phyloP scores from a whole-genome alignment of 30 jellyfish, hydroid and myxozoan genomes.

The Sanderia malayensis region DNA sequence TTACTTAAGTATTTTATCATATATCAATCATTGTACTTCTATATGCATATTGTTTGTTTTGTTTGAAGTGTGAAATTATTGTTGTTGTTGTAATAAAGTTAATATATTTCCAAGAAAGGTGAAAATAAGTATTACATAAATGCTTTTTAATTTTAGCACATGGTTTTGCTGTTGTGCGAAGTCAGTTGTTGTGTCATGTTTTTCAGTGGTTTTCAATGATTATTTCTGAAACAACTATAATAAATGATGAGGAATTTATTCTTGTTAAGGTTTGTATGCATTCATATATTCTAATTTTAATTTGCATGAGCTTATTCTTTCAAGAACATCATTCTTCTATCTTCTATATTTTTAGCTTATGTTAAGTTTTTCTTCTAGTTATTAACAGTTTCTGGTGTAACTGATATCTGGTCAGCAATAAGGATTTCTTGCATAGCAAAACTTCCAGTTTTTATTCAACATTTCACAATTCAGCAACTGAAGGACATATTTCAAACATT shows the following conservation, averaged over 20 bases:
- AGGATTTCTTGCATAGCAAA: conserved; percentile 58
- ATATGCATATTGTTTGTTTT: too few relatives aligned
- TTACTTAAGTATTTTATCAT: too few relatives aligned
- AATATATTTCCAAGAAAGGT: too few relatives aligned
- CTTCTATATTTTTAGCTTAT: neutral
- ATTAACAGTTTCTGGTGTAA: conserved; percentile 52
- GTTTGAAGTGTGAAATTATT: too few relatives aligned
- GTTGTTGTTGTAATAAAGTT: too few relatives aligned
- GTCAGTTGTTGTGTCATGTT: conserved; percentile 64
- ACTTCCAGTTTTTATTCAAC: conserved; percentile 37
- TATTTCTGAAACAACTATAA: conserved; percentile 9
- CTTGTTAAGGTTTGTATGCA: conserved; percentile 34
- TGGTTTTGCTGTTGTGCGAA: conserved; percentile 75
- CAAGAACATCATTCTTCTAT: too few relatives aligned
- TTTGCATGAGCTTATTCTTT: too few relatives aligned
- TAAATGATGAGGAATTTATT: neutral
- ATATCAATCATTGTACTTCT: too few relatives aligned
- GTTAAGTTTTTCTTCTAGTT: conserved; percentile 18
- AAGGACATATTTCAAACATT: conserved; percentile 48
- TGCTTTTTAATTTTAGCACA: conserved; percentile 33
- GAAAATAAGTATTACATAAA: too few relatives aligned
- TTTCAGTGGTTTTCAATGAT: conserved; percentile 59
- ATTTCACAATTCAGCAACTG: conserved; percentile 33
- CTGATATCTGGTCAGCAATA: conserved; percentile 97
- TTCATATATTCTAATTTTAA: too few relatives aligned